These are phyloP conservation scores for Misgurnus mizolepis DNA, from an alignment of 2,113 vertebrate genomes.

Conservation along the genomic window DNA sequence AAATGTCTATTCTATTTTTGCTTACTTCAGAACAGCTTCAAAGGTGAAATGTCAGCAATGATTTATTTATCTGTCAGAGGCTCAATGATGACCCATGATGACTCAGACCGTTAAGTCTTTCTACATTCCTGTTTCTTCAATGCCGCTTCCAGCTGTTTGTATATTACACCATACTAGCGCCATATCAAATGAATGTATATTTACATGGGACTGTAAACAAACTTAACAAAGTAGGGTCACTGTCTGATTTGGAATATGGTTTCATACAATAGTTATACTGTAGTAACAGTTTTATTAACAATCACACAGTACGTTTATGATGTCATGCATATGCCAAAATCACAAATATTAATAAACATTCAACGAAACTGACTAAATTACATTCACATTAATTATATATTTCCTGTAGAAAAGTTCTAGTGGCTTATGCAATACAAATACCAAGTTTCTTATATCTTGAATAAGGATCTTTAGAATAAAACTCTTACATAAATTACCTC, in stretches of 20 bases:
- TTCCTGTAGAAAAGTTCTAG: conserved; percentile 1
- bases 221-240: neutral
- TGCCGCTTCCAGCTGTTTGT: conserved; percentile 35
- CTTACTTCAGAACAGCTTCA: conserved; percentile 11
- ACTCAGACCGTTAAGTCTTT: conserved; percentile 41
- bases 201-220: conserved; percentile 16
- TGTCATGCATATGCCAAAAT: no score
- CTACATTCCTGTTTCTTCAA: conserved; percentile 24
- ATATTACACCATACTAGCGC: conserved; percentile 2
- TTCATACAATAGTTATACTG: neutral
- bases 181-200: neutral
- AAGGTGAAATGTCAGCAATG: conserved; percentile 34
- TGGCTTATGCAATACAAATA: conserved; percentile 25
- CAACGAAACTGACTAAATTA: neutral
- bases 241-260: neutral
- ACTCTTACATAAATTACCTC: neutral
- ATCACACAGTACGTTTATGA: no score
- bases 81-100: conserved; percentile 55
- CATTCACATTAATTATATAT: neutral
- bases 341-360: no score
- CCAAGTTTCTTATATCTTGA: conserved; percentile 35
- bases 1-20: conserved; percentile 20
- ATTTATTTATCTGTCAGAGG: conserved; percentile 52
- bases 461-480: neutral
- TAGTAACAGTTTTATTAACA: no score